These are phyloP conservation scores for Clarias magur DNA, from an alignment of 2,113 vertebrate species.

Conservation along the genomic window DNA sequence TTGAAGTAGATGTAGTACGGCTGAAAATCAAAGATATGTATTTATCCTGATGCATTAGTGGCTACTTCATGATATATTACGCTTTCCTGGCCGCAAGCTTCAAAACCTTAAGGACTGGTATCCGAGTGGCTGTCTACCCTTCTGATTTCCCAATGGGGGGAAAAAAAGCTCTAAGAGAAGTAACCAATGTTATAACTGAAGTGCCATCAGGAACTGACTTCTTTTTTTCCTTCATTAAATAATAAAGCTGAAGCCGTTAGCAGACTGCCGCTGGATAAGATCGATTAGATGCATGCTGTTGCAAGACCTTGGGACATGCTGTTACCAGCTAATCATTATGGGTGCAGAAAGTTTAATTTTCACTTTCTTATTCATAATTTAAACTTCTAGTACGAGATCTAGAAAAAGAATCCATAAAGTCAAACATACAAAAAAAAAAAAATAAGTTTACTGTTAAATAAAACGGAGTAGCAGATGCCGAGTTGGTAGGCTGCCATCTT, in stretches of 20 bases:
- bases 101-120: not conserved
- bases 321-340: not conserved
- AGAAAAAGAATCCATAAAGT: not conserved
- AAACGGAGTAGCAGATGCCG: not conserved
- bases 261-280: not conserved
- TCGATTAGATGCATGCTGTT: not conserved
- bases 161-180: not conserved
- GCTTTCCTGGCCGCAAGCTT: not conserved
- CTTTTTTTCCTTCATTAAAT: not conserved
- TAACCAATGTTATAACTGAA: not conserved
- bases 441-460: not conserved
- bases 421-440: not conserved
- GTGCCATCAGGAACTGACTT: not conserved
- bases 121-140: not conserved
- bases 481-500: not conserved
- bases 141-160: not conserved
- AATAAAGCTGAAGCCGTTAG: not conserved
- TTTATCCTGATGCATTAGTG: not conserved
- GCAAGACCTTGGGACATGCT: not conserved
- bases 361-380: not conserved
- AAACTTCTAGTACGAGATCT: not conserved
- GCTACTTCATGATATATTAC: not conserved
- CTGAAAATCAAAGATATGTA: not conserved
- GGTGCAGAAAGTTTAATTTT: not conserved
- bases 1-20: not conserved